Evolutionary conservation across 2,113 vertebrate genomes (phyloP).

Genomic region (Nothobranchius kuhntae): DNA sequence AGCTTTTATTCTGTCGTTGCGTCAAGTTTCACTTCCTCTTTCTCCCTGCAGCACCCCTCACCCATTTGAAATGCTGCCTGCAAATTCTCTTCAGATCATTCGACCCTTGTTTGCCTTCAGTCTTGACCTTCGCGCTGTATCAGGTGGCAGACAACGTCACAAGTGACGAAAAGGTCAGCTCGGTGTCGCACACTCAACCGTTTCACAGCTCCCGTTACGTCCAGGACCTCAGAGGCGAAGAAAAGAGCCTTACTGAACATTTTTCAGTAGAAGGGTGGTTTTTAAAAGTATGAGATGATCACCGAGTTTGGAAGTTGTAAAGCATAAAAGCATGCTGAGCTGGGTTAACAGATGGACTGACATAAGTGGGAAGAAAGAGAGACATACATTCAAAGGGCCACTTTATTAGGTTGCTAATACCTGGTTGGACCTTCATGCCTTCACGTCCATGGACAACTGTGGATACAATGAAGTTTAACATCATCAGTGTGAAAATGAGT

Average conservation of each 20-base stretch:
- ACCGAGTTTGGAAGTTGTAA: too few species aligned
- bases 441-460: too few species aligned
- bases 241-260: constrained; percentile 10
- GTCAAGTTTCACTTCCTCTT: constrained; percentile 52
- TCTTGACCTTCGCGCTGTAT: constrained; percentile 55
- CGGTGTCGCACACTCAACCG: constrained; percentile 8
- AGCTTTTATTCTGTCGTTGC: constrained; percentile 16
- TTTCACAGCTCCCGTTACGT: not conserved
- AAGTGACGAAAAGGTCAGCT: constrained; percentile 51
- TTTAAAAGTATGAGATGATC: not conserved
- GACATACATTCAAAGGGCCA: too few species aligned
- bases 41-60: not conserved
- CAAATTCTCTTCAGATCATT: constrained; percentile 22
- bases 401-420: too few species aligned
- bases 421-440: too few species aligned
- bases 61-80: constrained; percentile 23
- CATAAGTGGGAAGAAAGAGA: too few species aligned
- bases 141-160: constrained; percentile 40
- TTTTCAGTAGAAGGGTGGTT: not conserved
- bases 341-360: too few species aligned
- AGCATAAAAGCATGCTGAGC: too few species aligned
- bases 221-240: constrained; percentile 20
- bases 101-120: constrained; percentile 24
- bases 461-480: too few species aligned
- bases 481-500: too few species aligned